Conservation (phyloP, 2,888 invertebrate species). For the Pherbina coryleti region DNA sequence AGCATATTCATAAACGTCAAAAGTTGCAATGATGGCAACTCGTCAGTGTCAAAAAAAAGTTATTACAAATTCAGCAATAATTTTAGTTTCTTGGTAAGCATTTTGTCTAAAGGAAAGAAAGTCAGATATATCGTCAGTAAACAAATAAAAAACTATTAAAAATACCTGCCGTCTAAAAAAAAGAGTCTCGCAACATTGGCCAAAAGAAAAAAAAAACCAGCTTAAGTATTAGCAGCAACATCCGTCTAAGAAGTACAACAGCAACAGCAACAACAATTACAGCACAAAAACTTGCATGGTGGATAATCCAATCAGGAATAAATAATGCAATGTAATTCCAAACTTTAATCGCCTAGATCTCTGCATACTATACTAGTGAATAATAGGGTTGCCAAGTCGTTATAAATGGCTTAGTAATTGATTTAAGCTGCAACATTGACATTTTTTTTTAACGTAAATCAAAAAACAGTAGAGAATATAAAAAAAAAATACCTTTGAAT, state of each 20-base stretch:
- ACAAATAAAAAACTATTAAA: neutral
- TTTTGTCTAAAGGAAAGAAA: neutral
- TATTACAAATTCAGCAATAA: neutral
- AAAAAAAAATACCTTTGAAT: too few relatives aligned
- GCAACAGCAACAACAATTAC: conserved; percentile 12
- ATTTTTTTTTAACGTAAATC: too few relatives aligned
- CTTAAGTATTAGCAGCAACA: neutral
- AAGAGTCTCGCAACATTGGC: neutral
- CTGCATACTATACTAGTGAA: neutral
- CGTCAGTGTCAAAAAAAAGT: conserved; percentile 22
- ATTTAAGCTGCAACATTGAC: too few relatives aligned
- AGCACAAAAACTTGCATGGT: neutral
- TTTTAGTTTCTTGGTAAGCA: neutral
- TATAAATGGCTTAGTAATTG: too few relatives aligned
- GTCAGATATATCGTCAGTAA: neutral
- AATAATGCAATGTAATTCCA: neutral
- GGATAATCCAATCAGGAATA: conserved; percentile 11
- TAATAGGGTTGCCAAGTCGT: neutral
- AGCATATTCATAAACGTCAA: conserved; percentile 2
- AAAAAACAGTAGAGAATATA: too few relatives aligned
- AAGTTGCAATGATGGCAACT: conserved; percentile 1
- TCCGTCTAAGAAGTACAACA: neutral
- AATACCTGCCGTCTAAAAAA: neutral
- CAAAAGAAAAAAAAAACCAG: neutral
- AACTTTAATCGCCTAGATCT: conserved; percentile 9